Evolutionary conservation across 2,113 vertebrate species (phyloP), one percentile per base, ranked within the genome.

Genomic region (Geococcyx californianus): DNA sequence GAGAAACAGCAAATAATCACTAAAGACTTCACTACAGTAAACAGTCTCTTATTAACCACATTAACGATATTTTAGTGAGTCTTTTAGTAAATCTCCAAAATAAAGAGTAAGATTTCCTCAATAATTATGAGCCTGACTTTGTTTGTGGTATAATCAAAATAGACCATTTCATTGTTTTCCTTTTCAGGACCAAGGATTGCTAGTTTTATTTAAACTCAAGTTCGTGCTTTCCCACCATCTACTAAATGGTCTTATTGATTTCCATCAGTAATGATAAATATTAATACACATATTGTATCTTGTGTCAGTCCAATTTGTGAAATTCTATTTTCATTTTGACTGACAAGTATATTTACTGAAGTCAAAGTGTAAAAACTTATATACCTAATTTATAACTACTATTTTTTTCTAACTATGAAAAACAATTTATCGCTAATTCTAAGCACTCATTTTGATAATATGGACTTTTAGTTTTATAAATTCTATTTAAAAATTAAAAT

Each of bases 91-190:
- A 64, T 1, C 1, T 88, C 6, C 25, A 86, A 24, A 86, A 86
- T n/a, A 7, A 62, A 40, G n/a, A 64, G 14, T 56, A 63, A 85
- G 7, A 10, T 76, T 6, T 79, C 3, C 6, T 73, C 29, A 21
- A 28, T 11, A 25, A 0, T 4, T 33, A 45, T 15, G 34, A 59
- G 69, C 20, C 5, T 87, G 23, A 3, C 9, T 69, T 21, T 26
- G 17, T 63, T 67, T 29, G 79, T 51, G 34, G 15, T 12, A 56
- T 5, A 45, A 38, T 6, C 42, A 70, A 56, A 84, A 66, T 4
- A 40, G 6, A 9, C 7, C 1, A 7, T 52, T 69, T 51, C 28
- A 49, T 0, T 40, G 28, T 59, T 80, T 56, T 13, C 3, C 3
- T 4, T 55, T 80, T 52, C 63, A 81, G 1, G 4, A 12, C 1